These are phyloP conservation scores for Thaleichthys pacificus DNA, from an alignment of 2,797 vertebrate genomes.

Conservation along the genomic window DNA sequence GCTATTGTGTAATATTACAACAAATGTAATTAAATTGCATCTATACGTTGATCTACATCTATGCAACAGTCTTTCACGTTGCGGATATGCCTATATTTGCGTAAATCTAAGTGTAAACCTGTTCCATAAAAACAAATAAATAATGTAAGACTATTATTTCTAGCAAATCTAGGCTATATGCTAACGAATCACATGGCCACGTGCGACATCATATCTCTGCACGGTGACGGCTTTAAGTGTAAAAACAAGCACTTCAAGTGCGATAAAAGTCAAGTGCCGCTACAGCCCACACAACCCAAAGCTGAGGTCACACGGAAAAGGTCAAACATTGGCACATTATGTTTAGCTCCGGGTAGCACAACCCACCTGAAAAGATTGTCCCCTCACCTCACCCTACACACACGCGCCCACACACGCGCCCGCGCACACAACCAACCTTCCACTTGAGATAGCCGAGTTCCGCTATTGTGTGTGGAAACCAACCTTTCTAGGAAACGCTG, in stretches of 20 bases:
- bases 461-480: slow-evolving; percentile 2
- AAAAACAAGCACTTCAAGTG: neutral
- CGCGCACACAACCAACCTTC: slow-evolving; percentile 4
- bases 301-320: slow-evolving; percentile 9
- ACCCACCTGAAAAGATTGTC: neutral
- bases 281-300: neutral
- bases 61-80: too few species aligned
- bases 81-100: too few species aligned
- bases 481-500: slow-evolving; percentile 30
- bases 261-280: slow-evolving; percentile 10
- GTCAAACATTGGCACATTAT: slow-evolving; percentile 25
- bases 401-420: too few species aligned
- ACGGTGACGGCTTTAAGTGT: neutral
- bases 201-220: neutral
- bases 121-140: too few species aligned
- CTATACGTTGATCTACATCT: too few species aligned
- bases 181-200: too few species aligned
- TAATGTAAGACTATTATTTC: too few species aligned
- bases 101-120: too few species aligned
- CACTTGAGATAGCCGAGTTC: slow-evolving; percentile 27
- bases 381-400: too few species aligned
- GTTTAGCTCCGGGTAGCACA: slow-evolving; percentile 15
- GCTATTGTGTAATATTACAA: too few species aligned
- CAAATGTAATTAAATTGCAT: too few species aligned
- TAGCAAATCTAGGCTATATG: slow-evolving; percentile 5